Percentiles rank a stretch among this genome's conserved stretches.
phyloP scores from a whole-genome alignment of 2,797 vertebrate species.

The Lagodon rhomboides region DNA sequence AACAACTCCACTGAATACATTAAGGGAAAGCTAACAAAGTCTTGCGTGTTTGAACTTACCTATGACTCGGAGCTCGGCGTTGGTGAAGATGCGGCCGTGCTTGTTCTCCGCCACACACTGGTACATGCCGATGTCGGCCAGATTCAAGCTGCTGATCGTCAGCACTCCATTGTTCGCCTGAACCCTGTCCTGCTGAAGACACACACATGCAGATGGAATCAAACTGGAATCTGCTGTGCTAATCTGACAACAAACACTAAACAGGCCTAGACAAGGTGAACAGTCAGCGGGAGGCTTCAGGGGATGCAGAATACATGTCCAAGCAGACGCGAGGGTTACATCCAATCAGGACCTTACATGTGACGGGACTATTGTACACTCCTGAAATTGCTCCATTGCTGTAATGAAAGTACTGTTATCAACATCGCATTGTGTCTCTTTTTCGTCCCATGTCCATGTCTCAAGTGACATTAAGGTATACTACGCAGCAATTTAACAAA shows the following conservation, averaged over 20 bases:
- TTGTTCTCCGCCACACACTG: conserved; percentile 96
- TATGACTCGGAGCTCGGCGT: conserved; percentile 91
- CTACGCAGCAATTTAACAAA: too few species aligned
- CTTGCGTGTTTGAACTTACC: conserved; percentile 82
- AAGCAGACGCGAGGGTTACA: neutral
- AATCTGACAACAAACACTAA: conserved; percentile 35
- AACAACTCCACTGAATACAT: neutral
- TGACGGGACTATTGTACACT: neutral
- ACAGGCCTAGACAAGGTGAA: conserved; percentile 45
- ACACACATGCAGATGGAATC: conserved; percentile 23
- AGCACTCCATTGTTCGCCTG: conserved; percentile 91
- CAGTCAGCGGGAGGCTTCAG: conserved; percentile 44
- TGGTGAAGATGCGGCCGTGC: conserved; percentile 91
- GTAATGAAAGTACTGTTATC: neutral
- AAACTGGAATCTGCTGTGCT: conserved; percentile 17
- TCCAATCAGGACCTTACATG: conserved; percentile 3
- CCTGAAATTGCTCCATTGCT: neutral
- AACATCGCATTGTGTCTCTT: neutral
- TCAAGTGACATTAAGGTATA: too few species aligned
- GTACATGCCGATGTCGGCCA: conserved; percentile 94
- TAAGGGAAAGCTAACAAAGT: neutral
- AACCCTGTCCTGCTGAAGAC: conserved; percentile 89
- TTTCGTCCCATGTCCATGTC: neutral
- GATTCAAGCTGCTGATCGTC: conserved; percentile 89
- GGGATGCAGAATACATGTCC: conserved; percentile 8